Base-by-base conservation (phyloP, 2,888 invertebrate species). In the Anarsia innoxiella region DNA sequence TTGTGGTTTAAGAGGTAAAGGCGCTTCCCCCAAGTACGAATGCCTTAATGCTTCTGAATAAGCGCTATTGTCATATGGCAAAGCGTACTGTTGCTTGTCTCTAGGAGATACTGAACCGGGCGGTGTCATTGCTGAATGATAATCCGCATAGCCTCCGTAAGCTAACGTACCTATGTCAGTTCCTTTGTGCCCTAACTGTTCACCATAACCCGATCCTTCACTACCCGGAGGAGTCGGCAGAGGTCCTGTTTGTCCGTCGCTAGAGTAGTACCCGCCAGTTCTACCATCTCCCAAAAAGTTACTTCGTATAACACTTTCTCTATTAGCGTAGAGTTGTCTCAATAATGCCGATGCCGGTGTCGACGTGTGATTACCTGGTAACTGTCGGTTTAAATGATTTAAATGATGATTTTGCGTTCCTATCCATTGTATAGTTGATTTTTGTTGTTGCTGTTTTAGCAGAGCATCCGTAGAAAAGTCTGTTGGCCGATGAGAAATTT, bases 51-150 rank as follows among this genome's bases (percentile, higher is more conserved):
- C 87, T 66, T 91, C 88, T 10, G 90, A 88, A 76, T 93, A 91
- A 50, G 92, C 88, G 56, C 74, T 78, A 42, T 84, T 84, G 37
- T 83, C 69, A 75, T 88, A 72, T 45, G 87, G 60, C 72, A 86
- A 53, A 2, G 83, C 73, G 38, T 84, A 84, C 53, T 90, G 91
- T 54, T 89, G 93, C 66, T 87, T 95, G 62, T 97, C 97, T 43
- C 96, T 88, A 0, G 97, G 97, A 3, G 97, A 97, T 1, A 97
- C 97, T 2, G 97, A 97, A n/a, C 96, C 95, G 35, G 97, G 97
- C 36, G 97, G 97, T 2, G 97, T 97, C 94, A 97, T 97, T 31
- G 95, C 95, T 26, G 95, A 93, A 70, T 96, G 96, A 59, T 95
- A 95, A 60, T 94, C 94, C 46, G 91, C 92, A 48, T 88, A 88